Base-by-base conservation (phyloP, 2,113 vertebrate species). In the Agapornis roseicollis region DNA sequence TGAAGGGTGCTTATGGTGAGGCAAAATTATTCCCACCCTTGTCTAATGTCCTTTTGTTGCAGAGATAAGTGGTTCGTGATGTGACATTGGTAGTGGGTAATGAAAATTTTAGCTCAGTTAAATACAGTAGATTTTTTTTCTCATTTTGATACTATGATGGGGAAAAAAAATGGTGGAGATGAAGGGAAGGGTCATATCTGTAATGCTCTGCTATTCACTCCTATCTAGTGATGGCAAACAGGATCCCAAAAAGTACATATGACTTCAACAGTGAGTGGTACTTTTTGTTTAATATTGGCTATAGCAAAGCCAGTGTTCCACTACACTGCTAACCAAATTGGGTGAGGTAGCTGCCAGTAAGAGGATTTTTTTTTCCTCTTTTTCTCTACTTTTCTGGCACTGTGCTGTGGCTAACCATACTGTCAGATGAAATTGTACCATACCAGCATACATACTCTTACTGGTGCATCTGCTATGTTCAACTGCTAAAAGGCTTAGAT, bases 41-140 rank as follows among this genome's bases (percentile, higher is more conserved):
- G 17, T 55, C 15, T 47, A 46, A 50, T 1, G 1, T 52, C 65
- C 27, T 74, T 71, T 49, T 63, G 22, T 49, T 6, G 3, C 53
- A 52, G 33, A 53, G 10, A 1, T 47, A 9, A 44, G 22, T 61
- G 28, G 6, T 80, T 0, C 0, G 7, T 4, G 8, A 4, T 55
- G 39, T 64, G 74, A 64, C 70, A n/a, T 23, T 1, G 2, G 13
- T 78, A 2, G 0, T 19, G 55, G 29, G 19, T 69, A 47, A 50
- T 66, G 53, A 89, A n/a, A 52, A 72, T n/a, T 55, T 46, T 10
- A 50, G 12, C 35, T 76, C 25, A 3, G 70, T 60, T 55, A 46
- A 58, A 52, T 27, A 27, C 4, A 20, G 27, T 6, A 49, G 24
- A 35, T 6, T 5, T 23, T 44, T 28, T 33, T 64, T 22, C 41